These are phyloP conservation scores for Neotoxoptera formosana DNA, from an alignment of 1,140 invertebrate genomes.

Conservation along the genomic window DNA sequence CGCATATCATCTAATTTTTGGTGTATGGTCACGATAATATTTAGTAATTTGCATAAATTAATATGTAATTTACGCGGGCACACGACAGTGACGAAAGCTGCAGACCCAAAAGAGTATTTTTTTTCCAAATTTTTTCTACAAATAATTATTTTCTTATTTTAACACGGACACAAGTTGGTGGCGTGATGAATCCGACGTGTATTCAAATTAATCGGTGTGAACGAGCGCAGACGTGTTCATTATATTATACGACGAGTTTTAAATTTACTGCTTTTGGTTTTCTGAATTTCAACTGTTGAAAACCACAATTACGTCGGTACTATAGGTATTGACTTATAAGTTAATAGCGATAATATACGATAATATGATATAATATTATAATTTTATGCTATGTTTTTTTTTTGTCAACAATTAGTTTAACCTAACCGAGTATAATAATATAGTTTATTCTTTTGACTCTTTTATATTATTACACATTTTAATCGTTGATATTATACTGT, in stretches of 20 bases:
- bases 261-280: background rate
- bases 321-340: background rate
- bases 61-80: background rate
- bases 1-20: too few relatives aligned
- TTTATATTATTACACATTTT: background rate
- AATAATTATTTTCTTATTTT: background rate
- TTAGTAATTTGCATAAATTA: background rate
- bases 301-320: background rate
- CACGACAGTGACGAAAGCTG: background rate
- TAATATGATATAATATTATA: too few relatives aligned
- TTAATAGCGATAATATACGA: background rate
- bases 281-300: background rate
- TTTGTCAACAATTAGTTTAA: background rate
- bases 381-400: background rate
- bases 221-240: background rate
- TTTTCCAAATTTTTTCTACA: background rate
- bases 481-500: background rate
- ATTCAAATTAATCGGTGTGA: background rate
- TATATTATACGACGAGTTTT: background rate
- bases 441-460: background rate
- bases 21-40: background rate
- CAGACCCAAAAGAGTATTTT: background rate
- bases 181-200: background rate
- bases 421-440: background rate
- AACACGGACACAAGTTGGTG: background rate